Evolutionary conservation across 2,797 vertebrate genomes (phyloP), one percentile per base, ranked within the genome.

Genomic region (Enoplosus armatus): DNA sequence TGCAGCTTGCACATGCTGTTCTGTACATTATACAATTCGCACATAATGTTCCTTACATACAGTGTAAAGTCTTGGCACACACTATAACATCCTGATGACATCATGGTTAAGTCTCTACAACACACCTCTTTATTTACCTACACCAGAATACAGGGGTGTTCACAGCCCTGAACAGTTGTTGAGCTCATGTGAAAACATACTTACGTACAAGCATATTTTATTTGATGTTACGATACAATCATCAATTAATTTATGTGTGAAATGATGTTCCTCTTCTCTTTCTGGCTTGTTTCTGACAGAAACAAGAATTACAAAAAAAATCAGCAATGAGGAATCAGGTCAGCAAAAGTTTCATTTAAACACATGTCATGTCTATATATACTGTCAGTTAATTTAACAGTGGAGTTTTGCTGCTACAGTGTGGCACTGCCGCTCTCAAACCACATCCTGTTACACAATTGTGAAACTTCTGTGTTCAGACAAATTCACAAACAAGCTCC

Each of bases 381-480:
- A 27, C 24, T 72, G 20, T 7, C 8, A 62, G 45, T 55, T 70
- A 0, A 48, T 39, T 77, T 35, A 74, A 31, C 45, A 41, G 58
- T 45, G 24, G 18, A 69, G 51, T 58, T 80, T 39, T 80, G 76
- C 76, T 72, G 71, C 48, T 71, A 43, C 68, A 48, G 27, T 55
- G 27, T 45, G 51, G 14, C 31, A 35, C 75, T 85, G 83, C 75
- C 85, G 70, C 78, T 73, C 63, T 84, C 35, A 35, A 76, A 86
- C 92, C 93, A 93, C 93, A 86, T 94, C 93, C 93, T 92, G 85
- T 89, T 77, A 27, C 53, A 59, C 64, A 81, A 60, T 48, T 75
- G 72, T 75, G 45, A 83, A 68, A 83, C 56, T 9, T 73, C 47
- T 76, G 31, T 7, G 66, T 68, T 80, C 39, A 75, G 56, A 78